Evolutionary conservation across 2,797 vertebrate species (phyloP), one percentile per base, ranked within the genome.

Genomic region (Rousettus madagascariensis): DNA sequence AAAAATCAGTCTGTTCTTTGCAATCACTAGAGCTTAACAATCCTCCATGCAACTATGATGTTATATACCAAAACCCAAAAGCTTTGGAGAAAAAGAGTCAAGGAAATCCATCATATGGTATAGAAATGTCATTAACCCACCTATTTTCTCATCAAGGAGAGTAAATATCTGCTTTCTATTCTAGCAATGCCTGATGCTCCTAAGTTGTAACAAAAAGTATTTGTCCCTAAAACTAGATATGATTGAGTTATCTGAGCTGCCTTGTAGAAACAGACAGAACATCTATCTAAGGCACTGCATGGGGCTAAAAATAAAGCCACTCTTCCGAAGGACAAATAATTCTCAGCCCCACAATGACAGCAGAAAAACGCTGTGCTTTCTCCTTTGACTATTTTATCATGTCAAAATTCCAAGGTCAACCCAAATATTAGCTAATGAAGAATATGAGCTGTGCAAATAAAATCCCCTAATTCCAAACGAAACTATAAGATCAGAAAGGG

Each of bases 261-360:
- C 72, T 51, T 74, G 19, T 94, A 30, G 68, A 95, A 90, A 66
- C 5, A 30, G 78, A 89, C 95, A 97, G 86, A 82, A 82, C 87
- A 97, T 96, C 59, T 86, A 95, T 97, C 94, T 96, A 74, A 74
- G 66, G 46, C 1, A 5, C 49, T 66, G 11, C 26, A 17, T 19
- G 10, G 36, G 24, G 51, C 94, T 97, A 94, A 96, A 97, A 96
- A 96, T 94, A 95, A 96, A 96, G 69, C 86, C 63, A 72, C 90
- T 85, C 72, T 96, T 85, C 49, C 84, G 59, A 94, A 96, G 90
- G 93, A 96, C 53, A 79, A 91, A 57, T 72, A 93, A 84, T 78
- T 78, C 55, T 94, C 95, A 65, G 53, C 61, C 86, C 30, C 30
- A 72, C 63, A 83, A 93, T 91, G 87, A 96, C 69, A 96, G 80